Base-by-base conservation (phyloP, 2,888 invertebrate species). In the Lucinisca nassula region DNA sequence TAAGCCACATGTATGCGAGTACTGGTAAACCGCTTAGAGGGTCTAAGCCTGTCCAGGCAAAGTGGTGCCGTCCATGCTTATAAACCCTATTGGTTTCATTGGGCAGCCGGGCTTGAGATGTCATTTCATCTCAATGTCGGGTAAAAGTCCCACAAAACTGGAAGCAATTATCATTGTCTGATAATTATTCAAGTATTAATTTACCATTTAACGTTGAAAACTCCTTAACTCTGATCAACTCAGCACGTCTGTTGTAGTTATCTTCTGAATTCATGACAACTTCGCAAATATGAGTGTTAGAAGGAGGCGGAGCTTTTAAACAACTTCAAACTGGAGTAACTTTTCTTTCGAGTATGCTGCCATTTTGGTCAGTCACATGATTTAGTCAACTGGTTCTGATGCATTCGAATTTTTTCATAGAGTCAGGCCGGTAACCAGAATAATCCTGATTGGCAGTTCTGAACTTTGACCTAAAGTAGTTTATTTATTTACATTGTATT, bases 361-460 rank as follows among this genome's bases (percentile, higher is more conserved):
- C 92, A 92, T 92, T 87, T 92, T 91, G 91, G 79, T 78, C 83
- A 78, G 89, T 91, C 91, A 91, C 91, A 88, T 91, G 91, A 91
- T 83, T 85, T 83, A 81, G 82, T 24, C 45, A 61, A 73, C 37
- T 35, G 45, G 72, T 78, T 51, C 51, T 83, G 17, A 12, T 45
- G 8, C 45, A 12, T 45, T 45, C 8, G 8, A 45, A 45, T 45
- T 45, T 17, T 45, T 45, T n/a, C n/a, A 17, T 45, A 12, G 17
- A 12, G 17, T 45, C 10, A 35, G 35, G 67, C 67, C 17, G 35
- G 35, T 1, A 35, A 10, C 67, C 67, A 67, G 35, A 10, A 21
- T 35, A 67, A 35, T 67, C 67, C 21, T 67, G 67, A 67, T 67
- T 67, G 67, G 35, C 67, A 67, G 67, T 24, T 2, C 37, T 91